A percentile compares a stretch with the other conserved stretches of the same genome.
These are phyloP conservation scores for Bos taurus DNA, from an alignment of 2,113 vertebrate genomes.

Conservation along the genomic window DNA sequence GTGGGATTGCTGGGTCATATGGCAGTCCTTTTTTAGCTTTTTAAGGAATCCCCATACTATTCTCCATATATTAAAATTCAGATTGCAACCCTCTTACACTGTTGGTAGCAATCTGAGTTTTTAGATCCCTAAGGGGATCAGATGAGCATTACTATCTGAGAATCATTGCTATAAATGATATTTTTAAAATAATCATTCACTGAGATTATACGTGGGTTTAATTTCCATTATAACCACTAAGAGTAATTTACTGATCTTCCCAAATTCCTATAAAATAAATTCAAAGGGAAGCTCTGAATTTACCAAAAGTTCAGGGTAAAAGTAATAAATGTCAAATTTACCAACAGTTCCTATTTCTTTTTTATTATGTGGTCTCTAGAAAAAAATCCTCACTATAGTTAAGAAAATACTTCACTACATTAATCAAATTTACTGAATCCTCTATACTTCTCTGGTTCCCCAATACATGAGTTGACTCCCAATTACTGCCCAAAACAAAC, in stretches of 20 bases:
- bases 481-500: neutral
- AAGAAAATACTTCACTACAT: neutral
- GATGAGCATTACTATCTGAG: neutral
- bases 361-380: neutral
- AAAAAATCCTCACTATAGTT: neutral
- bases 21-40: neutral
- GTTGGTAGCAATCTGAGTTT: neutral
- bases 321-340: neutral
- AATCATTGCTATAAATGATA: neutral
- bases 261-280: neutral
- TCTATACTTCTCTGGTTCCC: neutral
- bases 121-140: neutral
- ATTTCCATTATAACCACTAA: neutral
- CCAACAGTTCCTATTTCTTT: neutral
- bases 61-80: neutral
- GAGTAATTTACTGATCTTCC: neutral
- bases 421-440: neutral
- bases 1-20: neutral
- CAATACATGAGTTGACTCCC: neutral
- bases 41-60: neutral
- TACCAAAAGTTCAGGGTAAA: neutral
- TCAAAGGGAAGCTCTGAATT: neutral
- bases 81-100: neutral
- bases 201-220: neutral
- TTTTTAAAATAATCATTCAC: neutral